Percentiles rank a stretch among this genome's conserved stretches.
Evolutionary conservation across 2,113 vertebrate species (phyloP).

Genomic region (Acrocephalus arundinaceus): DNA sequence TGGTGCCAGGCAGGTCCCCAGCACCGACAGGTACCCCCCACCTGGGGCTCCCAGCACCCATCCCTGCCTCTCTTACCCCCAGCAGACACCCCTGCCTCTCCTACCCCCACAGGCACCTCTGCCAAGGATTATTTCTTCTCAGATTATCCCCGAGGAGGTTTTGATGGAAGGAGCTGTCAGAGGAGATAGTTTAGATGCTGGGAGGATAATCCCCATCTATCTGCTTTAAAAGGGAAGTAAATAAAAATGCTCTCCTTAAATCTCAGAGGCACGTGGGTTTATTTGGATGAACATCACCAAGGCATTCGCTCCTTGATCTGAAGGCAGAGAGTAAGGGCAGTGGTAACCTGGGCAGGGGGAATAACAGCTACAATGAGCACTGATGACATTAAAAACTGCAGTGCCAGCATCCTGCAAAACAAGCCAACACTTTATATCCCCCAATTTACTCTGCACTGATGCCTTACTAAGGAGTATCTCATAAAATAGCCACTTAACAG

Average conservation of each 20-base stretch:
- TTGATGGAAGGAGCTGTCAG: background rate
- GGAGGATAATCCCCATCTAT: background rate
- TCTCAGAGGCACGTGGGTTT: background rate
- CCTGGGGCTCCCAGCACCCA: too few relatives aligned
- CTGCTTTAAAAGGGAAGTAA: background rate
- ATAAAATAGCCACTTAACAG: background rate
- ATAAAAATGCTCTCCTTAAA: background rate
- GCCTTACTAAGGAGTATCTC: background rate
- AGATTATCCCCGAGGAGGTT: background rate
- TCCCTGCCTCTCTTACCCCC: background rate
- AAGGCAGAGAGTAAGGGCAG: background rate
- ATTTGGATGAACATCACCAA: background rate
- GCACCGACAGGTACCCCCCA: background rate
- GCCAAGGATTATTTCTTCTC: background rate
- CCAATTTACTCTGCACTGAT: background rate
- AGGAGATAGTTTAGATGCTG: background rate
- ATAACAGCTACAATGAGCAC: background rate
- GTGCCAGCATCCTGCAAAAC: background rate
- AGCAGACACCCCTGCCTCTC: background rate
- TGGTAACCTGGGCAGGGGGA: background rate
- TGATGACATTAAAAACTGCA: background rate
- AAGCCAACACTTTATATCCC: background rate
- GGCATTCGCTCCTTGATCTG: background rate
- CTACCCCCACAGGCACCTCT: background rate
- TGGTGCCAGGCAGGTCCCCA: background rate